Evolutionary conservation across 1,140 invertebrate species (phyloP).

Genomic region (Neodiprion fabricii): DNA sequence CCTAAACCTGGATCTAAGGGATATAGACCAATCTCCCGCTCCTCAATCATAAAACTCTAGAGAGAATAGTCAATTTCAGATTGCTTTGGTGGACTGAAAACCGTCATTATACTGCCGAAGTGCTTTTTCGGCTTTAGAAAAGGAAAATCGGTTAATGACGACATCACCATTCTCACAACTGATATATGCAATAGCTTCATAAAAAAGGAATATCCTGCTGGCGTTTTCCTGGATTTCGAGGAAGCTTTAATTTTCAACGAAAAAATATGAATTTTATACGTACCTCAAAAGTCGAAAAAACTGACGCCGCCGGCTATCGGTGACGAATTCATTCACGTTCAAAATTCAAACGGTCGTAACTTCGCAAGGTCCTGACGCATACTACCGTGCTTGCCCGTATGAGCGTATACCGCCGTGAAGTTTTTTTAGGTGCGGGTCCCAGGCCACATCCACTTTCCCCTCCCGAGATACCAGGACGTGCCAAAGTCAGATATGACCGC

Average conservation of each 20-base stretch:
- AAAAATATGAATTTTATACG: too few relatives aligned
- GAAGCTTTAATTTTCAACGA: background rate
- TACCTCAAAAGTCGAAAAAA: too few relatives aligned
- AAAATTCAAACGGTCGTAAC: too few relatives aligned
- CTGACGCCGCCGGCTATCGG: background rate
- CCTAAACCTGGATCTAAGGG: background rate
- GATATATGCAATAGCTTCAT: background rate
- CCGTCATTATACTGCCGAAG: background rate
- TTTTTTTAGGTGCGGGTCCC: too few relatives aligned
- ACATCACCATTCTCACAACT: background rate
- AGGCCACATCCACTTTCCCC: too few relatives aligned
- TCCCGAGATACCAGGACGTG: too few relatives aligned
- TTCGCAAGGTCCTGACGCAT: too few relatives aligned
- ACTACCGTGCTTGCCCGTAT: too few relatives aligned
- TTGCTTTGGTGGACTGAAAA: background rate
- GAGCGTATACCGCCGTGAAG: too few relatives aligned
- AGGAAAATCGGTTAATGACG: background rate
- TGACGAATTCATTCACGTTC: too few relatives aligned
- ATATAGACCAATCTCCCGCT: background rate
- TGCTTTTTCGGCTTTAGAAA: background rate
- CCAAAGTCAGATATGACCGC: too few relatives aligned
- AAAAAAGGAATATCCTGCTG: background rate
- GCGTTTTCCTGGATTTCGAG: constrained; percentile 24
- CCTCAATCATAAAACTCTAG: background rate
- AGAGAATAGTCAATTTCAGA: background rate